Base-by-base conservation (phyloP, 1,140 invertebrate species). In the Megathymus violae region DNA sequence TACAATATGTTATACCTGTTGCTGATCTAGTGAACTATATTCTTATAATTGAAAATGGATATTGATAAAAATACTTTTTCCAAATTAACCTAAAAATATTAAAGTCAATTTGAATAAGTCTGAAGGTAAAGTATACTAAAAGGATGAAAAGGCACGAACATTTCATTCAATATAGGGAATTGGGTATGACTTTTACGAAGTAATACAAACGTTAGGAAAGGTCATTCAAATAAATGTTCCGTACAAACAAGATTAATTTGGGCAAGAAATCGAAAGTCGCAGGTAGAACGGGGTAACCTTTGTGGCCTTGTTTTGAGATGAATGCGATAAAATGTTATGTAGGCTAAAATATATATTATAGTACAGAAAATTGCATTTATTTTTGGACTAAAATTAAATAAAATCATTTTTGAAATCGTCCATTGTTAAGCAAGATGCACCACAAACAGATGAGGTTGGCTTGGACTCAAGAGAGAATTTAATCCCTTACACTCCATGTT, bases 211-310 rank as follows among this genome's bases (percentile, higher is more conserved):
- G 43, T 25, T n/a, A 27, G 11, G 41, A 36, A 59, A 25, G 43
- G 54, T 46, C 54, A 59, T 46, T 59, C 54, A 69, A 69, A 69
- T 69, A 69, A 65, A 61, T 65, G 62, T 64, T 59, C 58, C 34
- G 46, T 56, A 43, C 58, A 69, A 68, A 67, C 59, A 52, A 76
- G 63, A 79, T 70, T 74, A 76, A 74, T 71, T 69, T 48, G 61
- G 43, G 51, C 62, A 48, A 66, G 58, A 69, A 71, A 72, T 65
- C 66, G 46, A 56, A 41, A 41, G 50, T 50, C 54, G 47, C 71
- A 74, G 71, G 71, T 76, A 67, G 59, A 41, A 64, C 60, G 62
- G 59, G 68, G 68, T 65, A 68, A 61, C 60, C 67, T 61, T 52
- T 36, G 48, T 44, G 54, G 67, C 66, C 69, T 71, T 64, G 65